Evolutionary conservation across 2,113 vertebrate species (phyloP).

Genomic region (Choloepus hoffmanni): DNA sequence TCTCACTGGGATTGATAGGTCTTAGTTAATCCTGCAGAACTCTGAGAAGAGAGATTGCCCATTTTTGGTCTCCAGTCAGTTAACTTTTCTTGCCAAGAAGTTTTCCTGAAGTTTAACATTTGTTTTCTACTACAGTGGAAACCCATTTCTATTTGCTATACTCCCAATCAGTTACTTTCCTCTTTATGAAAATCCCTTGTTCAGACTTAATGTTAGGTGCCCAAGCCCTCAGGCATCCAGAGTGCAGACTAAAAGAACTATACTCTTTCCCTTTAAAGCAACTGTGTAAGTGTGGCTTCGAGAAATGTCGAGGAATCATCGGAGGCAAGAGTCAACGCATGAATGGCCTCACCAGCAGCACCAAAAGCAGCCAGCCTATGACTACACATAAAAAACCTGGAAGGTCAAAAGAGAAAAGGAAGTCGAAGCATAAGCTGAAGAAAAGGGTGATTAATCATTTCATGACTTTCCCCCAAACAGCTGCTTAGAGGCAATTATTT

Average conservation of each 20-base stretch:
- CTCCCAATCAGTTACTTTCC: not conserved
- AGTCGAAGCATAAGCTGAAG: constrained; percentile 98
- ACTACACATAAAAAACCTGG: constrained; percentile 90
- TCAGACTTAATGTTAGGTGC: not conserved
- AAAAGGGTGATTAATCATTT: constrained; percentile 90
- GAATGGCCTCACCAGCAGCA: constrained; percentile 91
- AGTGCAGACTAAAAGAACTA: not conserved
- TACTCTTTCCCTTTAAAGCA: constrained; percentile 87
- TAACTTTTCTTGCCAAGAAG: not conserved
- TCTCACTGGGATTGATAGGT: not conserved
- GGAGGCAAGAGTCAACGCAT: constrained; percentile 97
- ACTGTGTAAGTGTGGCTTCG: constrained; percentile 97
- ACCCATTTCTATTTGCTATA: not conserved
- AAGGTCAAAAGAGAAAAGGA: constrained; percentile 96
- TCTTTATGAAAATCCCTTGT: not conserved
- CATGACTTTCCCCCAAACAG: not conserved
- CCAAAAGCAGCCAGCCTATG: constrained; percentile 87
- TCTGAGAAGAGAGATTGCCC: not conserved
- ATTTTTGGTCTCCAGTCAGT: not conserved
- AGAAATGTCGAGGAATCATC: constrained; percentile 98
- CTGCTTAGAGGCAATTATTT: not conserved
- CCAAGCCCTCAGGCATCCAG: not conserved
- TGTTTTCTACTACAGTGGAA: not conserved
- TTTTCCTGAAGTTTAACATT: constrained; percentile 23
- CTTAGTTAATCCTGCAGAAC: not conserved